Evolutionary conservation across 1,140 invertebrate species (phyloP).

Genomic region (Monomorium pharaonis): DNA sequence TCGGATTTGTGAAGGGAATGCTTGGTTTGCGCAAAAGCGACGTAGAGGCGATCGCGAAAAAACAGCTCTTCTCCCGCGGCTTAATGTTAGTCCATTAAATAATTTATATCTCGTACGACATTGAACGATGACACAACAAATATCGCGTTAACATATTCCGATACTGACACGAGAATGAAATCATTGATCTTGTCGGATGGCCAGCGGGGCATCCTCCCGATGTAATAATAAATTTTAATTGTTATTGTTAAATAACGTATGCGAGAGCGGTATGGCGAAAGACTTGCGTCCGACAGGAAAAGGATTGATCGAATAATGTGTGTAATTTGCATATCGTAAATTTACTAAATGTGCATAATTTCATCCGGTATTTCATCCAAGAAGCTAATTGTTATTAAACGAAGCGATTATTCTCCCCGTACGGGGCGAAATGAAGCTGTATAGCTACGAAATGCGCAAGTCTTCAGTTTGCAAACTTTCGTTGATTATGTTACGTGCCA

Average conservation of each 20-base stretch:
- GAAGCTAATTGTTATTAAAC: slow-evolving; percentile 43
- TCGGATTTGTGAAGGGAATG: slow-evolving; percentile 5
- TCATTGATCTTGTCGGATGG: neutral
- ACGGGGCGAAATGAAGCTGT: neutral
- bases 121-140: neutral
- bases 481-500: slow-evolving; percentile 23
- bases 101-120: neutral
- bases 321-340: slow-evolving; percentile 4
- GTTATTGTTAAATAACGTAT: neutral
- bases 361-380: slow-evolving; percentile 23
- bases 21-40: slow-evolving; percentile 1
- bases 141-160: neutral
- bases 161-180: neutral
- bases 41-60: neutral
- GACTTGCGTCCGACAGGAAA: slow-evolving; percentile 2
- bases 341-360: slow-evolving; percentile 28
- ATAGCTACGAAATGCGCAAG: slow-evolving; percentile 4
- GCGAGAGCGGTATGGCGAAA: neutral
- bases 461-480: slow-evolving; percentile 43
- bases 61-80: neutral
- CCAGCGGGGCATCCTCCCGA: neutral
- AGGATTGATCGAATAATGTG: slow-evolving; percentile 15
- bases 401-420: slow-evolving; percentile 17
- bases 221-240: slow-evolving; percentile 21
- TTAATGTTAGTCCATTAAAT: neutral